phyloP scores from a whole-genome alignment of 1,140 invertebrate species.

The Oscheius sp. region DNA sequence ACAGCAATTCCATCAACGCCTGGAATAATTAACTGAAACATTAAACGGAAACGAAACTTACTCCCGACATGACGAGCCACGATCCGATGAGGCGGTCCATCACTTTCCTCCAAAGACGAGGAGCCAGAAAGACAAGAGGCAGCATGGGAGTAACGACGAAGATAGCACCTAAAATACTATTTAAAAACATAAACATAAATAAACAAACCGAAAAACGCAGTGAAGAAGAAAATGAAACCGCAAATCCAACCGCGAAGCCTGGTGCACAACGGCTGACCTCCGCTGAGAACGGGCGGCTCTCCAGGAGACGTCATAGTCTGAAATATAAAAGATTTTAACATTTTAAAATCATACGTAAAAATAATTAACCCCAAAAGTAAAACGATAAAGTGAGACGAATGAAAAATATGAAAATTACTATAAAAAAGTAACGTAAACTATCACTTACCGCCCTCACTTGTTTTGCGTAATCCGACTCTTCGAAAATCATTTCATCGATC shows the following conservation, averaged over 20 bases:
- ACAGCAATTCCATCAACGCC: conserved; percentile 69
- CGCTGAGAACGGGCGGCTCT: conserved; percentile 42
- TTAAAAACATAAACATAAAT: background rate
- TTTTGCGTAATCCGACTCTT: too few species aligned
- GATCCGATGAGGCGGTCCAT: background rate
- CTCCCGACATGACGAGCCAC: conserved; percentile 42
- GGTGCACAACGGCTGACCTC: conserved; percentile 30
- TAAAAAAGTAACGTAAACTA: too few species aligned
- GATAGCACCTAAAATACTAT: conserved; percentile 17
- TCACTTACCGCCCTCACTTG: too few species aligned
- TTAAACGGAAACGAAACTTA: too few species aligned
- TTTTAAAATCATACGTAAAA: too few species aligned
- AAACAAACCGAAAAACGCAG: conserved; percentile 47
- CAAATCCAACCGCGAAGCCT: conserved; percentile 46
- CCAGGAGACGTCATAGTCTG: background rate
- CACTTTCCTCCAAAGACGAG: background rate
- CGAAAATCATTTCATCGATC: too few species aligned
- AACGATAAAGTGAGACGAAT: too few species aligned
- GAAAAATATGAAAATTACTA: too few species aligned
- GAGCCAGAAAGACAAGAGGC: background rate
- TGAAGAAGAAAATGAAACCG: conserved; percentile 41
- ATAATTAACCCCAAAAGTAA: too few species aligned
- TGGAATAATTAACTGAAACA: too few species aligned
- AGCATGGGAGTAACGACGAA: background rate
- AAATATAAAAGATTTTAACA: too few species aligned